Evolutionary conservation across 2,888 invertebrate species (phyloP).

Genomic region (Polymixis flavicincta): DNA sequence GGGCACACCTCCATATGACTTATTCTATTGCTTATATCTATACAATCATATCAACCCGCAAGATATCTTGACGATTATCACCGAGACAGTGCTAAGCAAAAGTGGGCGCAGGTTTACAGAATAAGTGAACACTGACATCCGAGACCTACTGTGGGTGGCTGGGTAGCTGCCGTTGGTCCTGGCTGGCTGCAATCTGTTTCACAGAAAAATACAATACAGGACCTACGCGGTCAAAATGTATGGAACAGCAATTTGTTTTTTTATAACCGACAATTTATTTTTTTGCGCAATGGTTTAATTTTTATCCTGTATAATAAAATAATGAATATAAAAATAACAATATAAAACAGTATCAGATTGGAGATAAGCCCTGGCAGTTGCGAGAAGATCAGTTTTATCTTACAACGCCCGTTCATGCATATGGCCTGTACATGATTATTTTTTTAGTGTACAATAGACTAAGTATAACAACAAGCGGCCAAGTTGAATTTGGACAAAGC

Average conservation of each 20-base stretch:
- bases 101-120: not conserved
- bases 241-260: too few relatives aligned
- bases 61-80: not conserved
- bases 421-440: not conserved
- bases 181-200: too few relatives aligned
- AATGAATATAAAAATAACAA: not conserved
- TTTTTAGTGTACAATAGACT: not conserved
- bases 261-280: too few relatives aligned
- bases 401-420: not conserved
- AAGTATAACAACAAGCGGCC: constrained; percentile 2
- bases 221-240: too few relatives aligned
- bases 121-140: not conserved
- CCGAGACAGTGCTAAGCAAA: not conserved
- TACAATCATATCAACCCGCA: not conserved
- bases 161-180: too few relatives aligned
- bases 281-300: too few relatives aligned
- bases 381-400: not conserved
- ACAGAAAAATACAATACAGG: too few relatives aligned
- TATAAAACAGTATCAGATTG: not conserved
- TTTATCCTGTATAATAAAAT: not conserved
- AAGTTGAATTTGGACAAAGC: constrained; percentile 3
- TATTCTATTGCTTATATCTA: too few relatives aligned
- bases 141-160: too few relatives aligned
- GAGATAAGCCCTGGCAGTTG: not conserved
- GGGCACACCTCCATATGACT: too few relatives aligned